Evolutionary conservation across 2,113 vertebrate genomes (phyloP), one percentile per base, ranked within the genome.

Genomic region (Oncorhynchus clarkii): DNA sequence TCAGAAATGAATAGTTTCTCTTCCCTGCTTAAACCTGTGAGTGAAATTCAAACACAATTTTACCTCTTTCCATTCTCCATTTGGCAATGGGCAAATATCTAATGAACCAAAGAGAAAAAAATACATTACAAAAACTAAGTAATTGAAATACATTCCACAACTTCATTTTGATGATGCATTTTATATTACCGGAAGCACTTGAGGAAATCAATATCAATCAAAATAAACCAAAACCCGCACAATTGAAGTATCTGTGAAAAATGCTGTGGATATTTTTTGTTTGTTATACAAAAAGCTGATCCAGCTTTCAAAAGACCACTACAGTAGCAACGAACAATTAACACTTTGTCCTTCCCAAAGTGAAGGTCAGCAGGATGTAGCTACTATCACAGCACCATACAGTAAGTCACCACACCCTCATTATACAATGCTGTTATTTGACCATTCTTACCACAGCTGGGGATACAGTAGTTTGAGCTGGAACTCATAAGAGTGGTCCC

Each of bases 401-500:
- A 20, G 54, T 57, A 57, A 14, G 16, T 14, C 54, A 14, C 54
- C 54, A 57, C 54, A 57, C 8, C 8, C 6, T 64, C 62, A n/a
- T 64, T 8, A n/a, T 64, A 64, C 18, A 20, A 57, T 57, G 3
- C 3, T 27, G 12, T 29, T 27, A 66, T 62, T 14, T 48, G 13
- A 13, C 39, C 13, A 26, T 48, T 74, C 94, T 91, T 86, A 95
- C 95, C 80, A 66, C 95, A 95, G 27, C 4, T 67, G 0, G 69
- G 14, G 29, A 95, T 88, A 13, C 95, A 96, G 72, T 88, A 16
- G 31, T 87, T 59, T 1, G 71, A 74, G 68, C 20, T 48, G 0
- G 85, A 54, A n/a, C 74, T 88, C 75, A 93, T 89, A 64, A 88
- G 88, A 49, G 39, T 24, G 7, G 80, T 91, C 12, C 49, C 81